Evolutionary conservation across 2,113 vertebrate species (phyloP).

Genomic region (Peromyscus polionotus): DNA sequence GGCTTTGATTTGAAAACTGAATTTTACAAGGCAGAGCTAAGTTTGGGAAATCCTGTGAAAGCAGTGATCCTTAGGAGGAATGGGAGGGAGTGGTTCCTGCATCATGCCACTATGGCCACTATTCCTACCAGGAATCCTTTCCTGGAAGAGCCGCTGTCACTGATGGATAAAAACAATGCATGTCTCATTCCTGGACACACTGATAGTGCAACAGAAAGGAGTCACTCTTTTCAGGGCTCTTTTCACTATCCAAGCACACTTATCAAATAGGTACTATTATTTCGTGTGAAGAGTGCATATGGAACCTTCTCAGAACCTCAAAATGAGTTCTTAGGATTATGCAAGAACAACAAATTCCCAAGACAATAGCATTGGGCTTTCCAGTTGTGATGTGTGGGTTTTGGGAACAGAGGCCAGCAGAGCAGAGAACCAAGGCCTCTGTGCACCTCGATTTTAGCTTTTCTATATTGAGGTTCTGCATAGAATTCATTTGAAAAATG

Average conservation of each 20-base stretch:
- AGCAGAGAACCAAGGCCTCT: neutral
- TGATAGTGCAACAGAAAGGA: neutral
- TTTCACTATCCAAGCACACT: neutral
- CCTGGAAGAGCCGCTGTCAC: neutral
- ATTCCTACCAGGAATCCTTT: neutral
- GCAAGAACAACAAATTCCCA: neutral
- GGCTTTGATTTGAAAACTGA: neutral
- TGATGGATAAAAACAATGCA: too few relatives aligned
- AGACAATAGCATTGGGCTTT: neutral
- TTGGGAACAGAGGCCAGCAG: neutral
- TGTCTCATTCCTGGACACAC: neutral
- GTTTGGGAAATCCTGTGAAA: neutral
- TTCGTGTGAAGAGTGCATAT: neutral
- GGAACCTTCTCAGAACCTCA: neutral
- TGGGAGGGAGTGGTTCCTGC: neutral
- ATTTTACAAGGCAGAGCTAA: neutral
- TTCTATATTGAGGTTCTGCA: neutral
- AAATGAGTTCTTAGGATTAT: neutral
- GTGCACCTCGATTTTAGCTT: neutral
- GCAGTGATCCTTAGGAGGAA: neutral
- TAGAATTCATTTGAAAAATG: neutral
- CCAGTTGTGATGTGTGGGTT: neutral
- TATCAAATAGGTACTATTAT: neutral
- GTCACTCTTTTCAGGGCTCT: neutral
- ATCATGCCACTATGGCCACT: accelerated